A percentile compares a stretch with the other conserved stretches of the same genome.
phyloP scores from a whole-genome alignment of 2,888 invertebrate genomes.

The Caenorhabditis sp. region DNA sequence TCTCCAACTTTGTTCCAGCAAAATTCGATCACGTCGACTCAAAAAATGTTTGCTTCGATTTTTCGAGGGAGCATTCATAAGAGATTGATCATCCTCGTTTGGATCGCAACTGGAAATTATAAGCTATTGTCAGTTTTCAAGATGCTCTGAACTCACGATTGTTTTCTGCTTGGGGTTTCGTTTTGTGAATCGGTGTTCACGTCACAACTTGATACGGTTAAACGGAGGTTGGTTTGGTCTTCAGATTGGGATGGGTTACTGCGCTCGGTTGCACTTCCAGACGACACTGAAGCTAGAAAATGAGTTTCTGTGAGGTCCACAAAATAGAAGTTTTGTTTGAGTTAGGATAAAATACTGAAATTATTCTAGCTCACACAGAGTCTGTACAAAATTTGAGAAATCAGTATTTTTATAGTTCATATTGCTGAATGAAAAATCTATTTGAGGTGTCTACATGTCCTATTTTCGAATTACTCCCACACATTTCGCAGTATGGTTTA shows the following conservation, averaged over 20 bases:
- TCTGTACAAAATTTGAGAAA: no score
- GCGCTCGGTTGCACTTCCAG: constrained; percentile 39
- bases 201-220: constrained; percentile 37
- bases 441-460: no score
- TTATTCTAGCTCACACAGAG: no score
- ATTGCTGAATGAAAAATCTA: no score
- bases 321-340: no score
- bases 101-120: background rate
- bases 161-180: constrained; percentile 19
- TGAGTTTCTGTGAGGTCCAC: no score
- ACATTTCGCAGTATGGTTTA: background rate
- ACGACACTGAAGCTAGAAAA: constrained; percentile 28
- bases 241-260: constrained; percentile 11
- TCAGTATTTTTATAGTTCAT: no score
- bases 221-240: constrained; percentile 13
- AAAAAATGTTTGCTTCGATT: constrained; percentile 50
- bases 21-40: constrained; percentile 56
- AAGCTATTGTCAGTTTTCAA: background rate
- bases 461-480: background rate
- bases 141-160: constrained; percentile 17
- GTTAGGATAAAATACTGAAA: no score
- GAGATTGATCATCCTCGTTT: background rate
- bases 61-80: background rate
- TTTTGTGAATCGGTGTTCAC: constrained; percentile 17
- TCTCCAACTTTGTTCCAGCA: constrained; percentile 66